Evolutionary conservation across 2,113 vertebrate species (phyloP), one percentile per base, ranked within the genome.

Genomic region (Haplotaxodon microlepis): DNA sequence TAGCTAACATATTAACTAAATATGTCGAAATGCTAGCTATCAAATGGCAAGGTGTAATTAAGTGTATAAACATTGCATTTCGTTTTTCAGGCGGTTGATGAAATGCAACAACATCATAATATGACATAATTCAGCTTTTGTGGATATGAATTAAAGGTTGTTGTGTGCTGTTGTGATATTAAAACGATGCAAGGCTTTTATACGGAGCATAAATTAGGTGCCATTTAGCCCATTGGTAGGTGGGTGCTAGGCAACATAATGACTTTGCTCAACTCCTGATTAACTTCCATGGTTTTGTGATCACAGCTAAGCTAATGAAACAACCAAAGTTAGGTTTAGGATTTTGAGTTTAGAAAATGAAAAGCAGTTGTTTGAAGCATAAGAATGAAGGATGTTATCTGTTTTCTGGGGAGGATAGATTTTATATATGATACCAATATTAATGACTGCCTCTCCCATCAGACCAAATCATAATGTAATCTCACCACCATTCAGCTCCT

Each of bases 401-500:
- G 38, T 73, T 73, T 73, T 45, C n/a, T 42, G 38, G 66, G 21
- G 69, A 45, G 40, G 21, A 27, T 42, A 27, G 69, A 73, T 5
- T 45, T 45, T 42, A 6, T 73, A 45, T 73, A 16, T 42, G n/a
- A 21, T 45, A 16, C 66, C 12, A 3, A 42, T 45, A 73, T 73
- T 73, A 73, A 6, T 73, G 66, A 71, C 13, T 7, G 66, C 66
- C 21, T 71, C 61, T 38, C 38, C 38, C 21, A 24, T 71, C 38
- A 71, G 38, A 42, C 38, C n/a, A 16, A 45, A 17, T 45, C 69
- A 45, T 73, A 45, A 73, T 10, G 69, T 17, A 73, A 73, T 40
- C 69, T 73, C 69, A 73, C 69, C 21, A 73, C 69, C 69, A 45
- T 73, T 73, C 21, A 73, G 38, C 40, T 47, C 21, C 69, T 47